Evolutionary conservation across 2,888 invertebrate genomes (phyloP).

Genomic region (Acrobasis suavella): DNA sequence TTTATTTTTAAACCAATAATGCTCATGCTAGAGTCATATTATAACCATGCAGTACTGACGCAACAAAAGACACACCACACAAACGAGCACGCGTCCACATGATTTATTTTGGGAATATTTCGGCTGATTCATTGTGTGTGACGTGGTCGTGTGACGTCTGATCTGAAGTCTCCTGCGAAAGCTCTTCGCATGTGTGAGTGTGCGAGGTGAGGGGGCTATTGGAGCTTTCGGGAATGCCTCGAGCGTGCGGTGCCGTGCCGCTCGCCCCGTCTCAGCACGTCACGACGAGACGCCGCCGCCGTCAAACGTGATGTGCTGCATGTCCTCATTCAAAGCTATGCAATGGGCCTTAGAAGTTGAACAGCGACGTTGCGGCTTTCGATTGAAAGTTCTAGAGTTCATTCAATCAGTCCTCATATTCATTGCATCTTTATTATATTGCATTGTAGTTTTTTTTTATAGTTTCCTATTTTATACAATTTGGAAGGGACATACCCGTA

Average conservation of each 20-base stretch:
- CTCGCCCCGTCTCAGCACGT: background rate
- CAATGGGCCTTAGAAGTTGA: constrained; percentile 9
- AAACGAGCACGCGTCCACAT: constrained; percentile 39
- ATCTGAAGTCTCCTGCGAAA: constrained; percentile 46
- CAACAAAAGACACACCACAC: constrained; percentile 28
- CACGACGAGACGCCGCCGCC: constrained; percentile 10
- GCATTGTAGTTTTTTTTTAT: too few species aligned
- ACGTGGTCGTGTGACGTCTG: constrained; percentile 30
- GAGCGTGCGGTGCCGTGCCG: constrained; percentile 20
- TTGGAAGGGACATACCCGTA: too few species aligned
- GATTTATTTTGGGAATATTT: constrained; percentile 31
- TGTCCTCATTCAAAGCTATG: constrained; percentile 41
- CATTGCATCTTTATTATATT: too few species aligned
- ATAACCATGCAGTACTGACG: background rate
- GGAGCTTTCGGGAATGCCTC: constrained; percentile 52
- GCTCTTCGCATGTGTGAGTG: constrained; percentile 46
- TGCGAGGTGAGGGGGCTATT: constrained; percentile 38
- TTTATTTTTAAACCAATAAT: background rate
- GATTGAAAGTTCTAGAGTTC: constrained; percentile 11
- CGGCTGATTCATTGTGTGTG: constrained; percentile 39
- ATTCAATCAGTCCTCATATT: background rate
- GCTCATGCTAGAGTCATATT: constrained; percentile 36
- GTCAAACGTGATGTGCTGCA: constrained; percentile 64
- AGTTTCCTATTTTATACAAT: too few species aligned
- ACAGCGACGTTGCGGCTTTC: background rate